These are phyloP conservation scores for Stenopsyche tienmushanensis DNA, from an alignment of 1,140 invertebrate genomes.

Conservation along the genomic window DNA sequence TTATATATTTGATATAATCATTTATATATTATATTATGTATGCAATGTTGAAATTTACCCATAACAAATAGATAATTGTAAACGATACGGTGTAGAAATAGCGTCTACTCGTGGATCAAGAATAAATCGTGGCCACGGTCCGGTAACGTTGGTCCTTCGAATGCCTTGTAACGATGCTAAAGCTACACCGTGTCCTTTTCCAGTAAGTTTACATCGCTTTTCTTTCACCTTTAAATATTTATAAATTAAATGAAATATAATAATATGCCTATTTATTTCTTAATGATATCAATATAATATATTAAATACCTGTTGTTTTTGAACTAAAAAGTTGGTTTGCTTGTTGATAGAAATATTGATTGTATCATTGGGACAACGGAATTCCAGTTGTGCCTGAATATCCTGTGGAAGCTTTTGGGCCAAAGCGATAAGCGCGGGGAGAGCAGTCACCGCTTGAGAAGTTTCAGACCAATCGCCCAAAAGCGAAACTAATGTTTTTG, in stretches of 20 bases:
- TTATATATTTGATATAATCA: background rate
- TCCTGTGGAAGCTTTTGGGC: slow-evolving; percentile 6
- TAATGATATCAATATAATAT: background rate
- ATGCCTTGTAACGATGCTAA: slow-evolving; percentile 80
- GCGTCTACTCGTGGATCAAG: slow-evolving; percentile 87
- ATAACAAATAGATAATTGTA: slow-evolving; percentile 85
- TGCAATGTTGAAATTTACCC: slow-evolving; percentile 55
- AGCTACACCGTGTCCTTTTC: slow-evolving; percentile 79
- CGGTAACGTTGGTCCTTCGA: slow-evolving; percentile 88
- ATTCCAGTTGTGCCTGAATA: slow-evolving; percentile 23
- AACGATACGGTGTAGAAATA: slow-evolving; percentile 77
- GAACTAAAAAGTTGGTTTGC: slow-evolving; percentile 30
- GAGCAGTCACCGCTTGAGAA: slow-evolving; percentile 2
- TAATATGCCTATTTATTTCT: background rate
- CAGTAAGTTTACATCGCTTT: slow-evolving; percentile 63
- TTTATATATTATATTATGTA: background rate
- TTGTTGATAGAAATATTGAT: slow-evolving; percentile 27
- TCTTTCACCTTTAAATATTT: slow-evolving; percentile 22
- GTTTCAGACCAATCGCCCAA: slow-evolving; percentile 16
- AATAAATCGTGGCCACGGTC: slow-evolving; percentile 84
- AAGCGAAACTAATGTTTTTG: slow-evolving; percentile 75
- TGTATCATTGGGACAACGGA: slow-evolving; percentile 27
- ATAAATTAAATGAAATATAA: background rate
- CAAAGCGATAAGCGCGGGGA: slow-evolving; percentile 25
- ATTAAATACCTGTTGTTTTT: slow-evolving; percentile 32